Evolutionary conservation across 2,113 vertebrate genomes (phyloP), one percentile per base, ranked within the genome.

Genomic region (Hemibagrus wyckioides): DNA sequence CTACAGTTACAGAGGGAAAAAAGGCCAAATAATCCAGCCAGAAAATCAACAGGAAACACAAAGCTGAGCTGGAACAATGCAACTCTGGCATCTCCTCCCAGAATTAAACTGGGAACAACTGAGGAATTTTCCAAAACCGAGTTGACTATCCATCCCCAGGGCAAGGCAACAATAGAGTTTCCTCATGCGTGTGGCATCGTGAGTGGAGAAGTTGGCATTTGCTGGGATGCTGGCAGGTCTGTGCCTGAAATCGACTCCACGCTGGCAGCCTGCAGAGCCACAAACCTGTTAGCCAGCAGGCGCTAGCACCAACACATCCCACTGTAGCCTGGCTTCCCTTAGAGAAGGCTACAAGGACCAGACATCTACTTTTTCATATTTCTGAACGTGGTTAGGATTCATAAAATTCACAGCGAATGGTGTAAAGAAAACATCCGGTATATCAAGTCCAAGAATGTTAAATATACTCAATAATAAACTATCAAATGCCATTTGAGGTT

Each of bases 241-340:
- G 52, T 77, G 59, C 15, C 76, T 83, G 39, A 59, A 88, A 23
- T 82, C 84, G 80, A 82, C 84, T 54, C 56, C 69, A 69, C 83
- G 75, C 54, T 84, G 81, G 61, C 77, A 88, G 83, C 91, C 75
- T 36, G 87, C 84, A 85, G 89, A 89, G 88, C 77, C 84, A 81
- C 59, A 90, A 92, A 91, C 91, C 91, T 92, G 91, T 90, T 88
- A 80, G 56, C 54, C 71, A 59, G 61, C 87, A 41, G 77, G 59
- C 48, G 44, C 41, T 82, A 76, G 56, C 50, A 48, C 30, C 57
- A 88, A 85, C 25, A 82, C 56, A 28, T 82, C 65, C 9, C 33
- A 71, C 21, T 23, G 33, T 36, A 82, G 63, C 39, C 0, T 14
- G 39, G 39, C 59, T 63, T 50, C 25, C 54, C 39, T 50, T 19